Evolutionary conservation across 1,140 invertebrate genomes (phyloP), one percentile per base, ranked within the genome.

Genomic region (Drosophila fuyamai): DNA sequence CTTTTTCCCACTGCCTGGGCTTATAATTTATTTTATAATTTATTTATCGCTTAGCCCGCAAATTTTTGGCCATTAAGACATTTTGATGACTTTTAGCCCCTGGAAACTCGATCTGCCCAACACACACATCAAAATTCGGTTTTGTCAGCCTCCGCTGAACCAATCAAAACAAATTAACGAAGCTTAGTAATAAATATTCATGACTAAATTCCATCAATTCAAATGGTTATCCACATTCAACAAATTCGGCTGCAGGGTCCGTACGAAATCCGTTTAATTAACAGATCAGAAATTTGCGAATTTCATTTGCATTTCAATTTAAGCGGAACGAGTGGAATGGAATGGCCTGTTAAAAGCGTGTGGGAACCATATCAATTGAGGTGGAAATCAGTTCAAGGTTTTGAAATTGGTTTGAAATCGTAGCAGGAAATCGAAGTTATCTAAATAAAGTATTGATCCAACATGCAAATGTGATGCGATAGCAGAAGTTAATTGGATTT

Each of bases 131-230:
- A 6, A 65, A 46, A 53, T 61, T 38, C 40, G 60, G 32, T 68
- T 81, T 79, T 58, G 70, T 43, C 50, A 82, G 65, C 62, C 44
- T 82, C 66, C 51, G 51, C 61, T 51, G 63, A 70, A 36, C 54
- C 65, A 51, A 84, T 84, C 82, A 79, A 82, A 88, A 76, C 75
- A 79, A 86, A 85, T 85, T 79, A 76, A 83, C 66, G 44, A 75
- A 70, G 46, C 35, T 63, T 83, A 53, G 53, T 50, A 35, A 77
- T 82, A 86, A 78, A 88, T 85, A 85, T 88, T 88, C 79, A 85
- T 85, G 79, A 82, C 58, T 65, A 66, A 82, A 65, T 63, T 79
- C 61, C 70, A 62, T 86, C 71, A 79, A 70, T 57, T 54, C 41
- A 54, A 57, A 74, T 36, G 27, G 41, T 41, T 44, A 13, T 47